These are phyloP conservation scores for Girardia tigrina DNA, from an alignment of 2,888 invertebrate genomes.

Conservation along the genomic window DNA sequence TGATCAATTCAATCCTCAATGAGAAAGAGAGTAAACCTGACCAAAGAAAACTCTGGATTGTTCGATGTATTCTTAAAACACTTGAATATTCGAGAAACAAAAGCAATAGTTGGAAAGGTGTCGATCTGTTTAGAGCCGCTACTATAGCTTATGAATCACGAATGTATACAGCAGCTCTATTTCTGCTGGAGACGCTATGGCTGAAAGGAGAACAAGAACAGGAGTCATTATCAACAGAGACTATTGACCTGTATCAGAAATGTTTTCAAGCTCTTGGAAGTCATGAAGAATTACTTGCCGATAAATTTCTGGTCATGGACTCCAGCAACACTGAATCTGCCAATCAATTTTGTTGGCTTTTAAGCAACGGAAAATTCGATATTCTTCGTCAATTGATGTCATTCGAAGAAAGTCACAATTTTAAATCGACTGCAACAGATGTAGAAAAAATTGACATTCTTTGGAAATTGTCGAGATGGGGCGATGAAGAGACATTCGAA, in stretches of 20 bases:
- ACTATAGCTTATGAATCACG: background rate
- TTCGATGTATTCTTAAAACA: background rate
- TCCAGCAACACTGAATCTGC: background rate
- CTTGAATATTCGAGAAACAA: background rate
- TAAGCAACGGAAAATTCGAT: background rate
- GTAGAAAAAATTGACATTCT: background rate
- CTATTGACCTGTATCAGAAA: background rate
- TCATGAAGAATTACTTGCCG: background rate
- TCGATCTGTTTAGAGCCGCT: constrained; percentile 4
- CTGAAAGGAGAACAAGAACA: background rate
- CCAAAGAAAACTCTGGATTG: background rate
- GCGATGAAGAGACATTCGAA: constrained; percentile 7
- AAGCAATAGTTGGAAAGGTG: background rate
- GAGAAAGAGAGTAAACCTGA: background rate
- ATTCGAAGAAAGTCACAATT: background rate
- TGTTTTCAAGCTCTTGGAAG: background rate
- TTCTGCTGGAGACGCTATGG: background rate
- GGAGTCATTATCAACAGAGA: background rate
- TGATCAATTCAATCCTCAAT: background rate
- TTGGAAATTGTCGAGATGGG: background rate
- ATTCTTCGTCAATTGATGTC: background rate
- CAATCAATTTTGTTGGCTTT: background rate
- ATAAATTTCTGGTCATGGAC: background rate
- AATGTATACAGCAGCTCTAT: background rate
- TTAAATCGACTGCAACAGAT: background rate